Percentiles rank a stretch among this genome's conserved stretches.
Conservation (phyloP, 2,113 vertebrate genomes). For the Opisthocomus hoazin region DNA sequence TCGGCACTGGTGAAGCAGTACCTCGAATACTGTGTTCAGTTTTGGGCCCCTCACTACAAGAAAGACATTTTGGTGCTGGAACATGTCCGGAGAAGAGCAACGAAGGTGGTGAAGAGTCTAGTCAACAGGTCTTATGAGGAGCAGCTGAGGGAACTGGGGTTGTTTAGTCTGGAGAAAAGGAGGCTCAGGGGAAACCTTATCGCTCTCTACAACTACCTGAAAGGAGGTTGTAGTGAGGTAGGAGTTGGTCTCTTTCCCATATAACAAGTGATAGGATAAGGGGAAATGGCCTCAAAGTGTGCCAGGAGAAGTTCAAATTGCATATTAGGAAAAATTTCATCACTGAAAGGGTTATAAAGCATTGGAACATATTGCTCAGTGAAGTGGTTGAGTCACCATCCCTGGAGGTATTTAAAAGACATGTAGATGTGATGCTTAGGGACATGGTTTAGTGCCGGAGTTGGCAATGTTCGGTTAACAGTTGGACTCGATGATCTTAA, state of each 20-base stretch:
- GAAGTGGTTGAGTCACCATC: not conserved
- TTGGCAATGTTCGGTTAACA: not conserved
- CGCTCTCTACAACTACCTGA: not conserved
- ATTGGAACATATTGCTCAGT: not conserved
- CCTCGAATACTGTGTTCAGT: not conserved
- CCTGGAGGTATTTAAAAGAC: not conserved
- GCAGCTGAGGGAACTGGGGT: not conserved
- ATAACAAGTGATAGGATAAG: not conserved
- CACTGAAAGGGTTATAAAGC: not conserved
- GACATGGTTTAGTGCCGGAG: not conserved
- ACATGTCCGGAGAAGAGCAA: not conserved
- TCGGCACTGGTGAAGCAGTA: fast-evolving
- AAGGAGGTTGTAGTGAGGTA: not conserved
- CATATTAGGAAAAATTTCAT: not conserved
- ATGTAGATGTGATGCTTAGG: not conserved
- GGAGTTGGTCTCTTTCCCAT: fast-evolving
- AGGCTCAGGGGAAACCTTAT: not conserved
- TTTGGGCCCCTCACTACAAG: fast-evolving
- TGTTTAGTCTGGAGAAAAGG: not conserved
- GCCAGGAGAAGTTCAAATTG: not conserved
- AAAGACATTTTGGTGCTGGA: not conserved
- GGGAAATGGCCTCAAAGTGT: not conserved
- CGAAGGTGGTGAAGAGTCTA: not conserved
- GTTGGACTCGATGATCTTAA: not conserved
- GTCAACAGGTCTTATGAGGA: not conserved